Conservation (phyloP, 2,113 vertebrate genomes). For the Menura novaehollandiae region DNA sequence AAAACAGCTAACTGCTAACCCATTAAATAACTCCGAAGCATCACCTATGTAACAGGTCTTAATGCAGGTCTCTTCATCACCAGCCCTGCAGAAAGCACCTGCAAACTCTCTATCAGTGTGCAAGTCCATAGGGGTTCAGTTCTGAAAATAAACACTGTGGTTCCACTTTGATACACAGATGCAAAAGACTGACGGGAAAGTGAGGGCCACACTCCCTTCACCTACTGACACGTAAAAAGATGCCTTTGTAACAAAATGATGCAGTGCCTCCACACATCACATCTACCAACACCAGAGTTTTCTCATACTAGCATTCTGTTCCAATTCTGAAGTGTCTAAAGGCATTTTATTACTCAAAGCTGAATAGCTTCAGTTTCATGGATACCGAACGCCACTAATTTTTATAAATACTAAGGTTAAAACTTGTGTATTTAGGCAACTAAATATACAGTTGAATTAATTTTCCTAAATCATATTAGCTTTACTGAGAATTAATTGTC, state of each 20-base stretch:
- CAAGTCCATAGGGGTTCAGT: background rate
- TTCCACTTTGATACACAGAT: background rate
- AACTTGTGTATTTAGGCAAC: background rate
- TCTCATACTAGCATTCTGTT: background rate
- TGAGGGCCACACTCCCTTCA: background rate
- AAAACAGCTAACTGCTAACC: background rate
- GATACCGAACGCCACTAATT: background rate
- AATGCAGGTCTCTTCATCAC: background rate
- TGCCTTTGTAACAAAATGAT: background rate
- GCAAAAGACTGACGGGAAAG: background rate
- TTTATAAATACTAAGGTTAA: background rate
- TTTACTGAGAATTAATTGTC: background rate
- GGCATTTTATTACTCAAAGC: background rate
- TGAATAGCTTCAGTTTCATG: background rate
- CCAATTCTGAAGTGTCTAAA: background rate
- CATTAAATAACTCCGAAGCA: background rate
- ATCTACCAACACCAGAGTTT: background rate
- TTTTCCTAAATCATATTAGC: background rate
- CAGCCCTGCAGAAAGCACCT: background rate
- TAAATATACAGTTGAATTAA: background rate
- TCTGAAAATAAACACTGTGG: rapidly evolving
- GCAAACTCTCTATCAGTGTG: background rate
- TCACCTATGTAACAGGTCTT: background rate
- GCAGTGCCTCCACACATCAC: no score
- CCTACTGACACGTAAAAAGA: background rate